A percentile compares a stretch with the other conserved stretches of the same genome.
Conservation (phyloP, 1,140 invertebrate genomes). For the Drosophila kikkawai region DNA sequence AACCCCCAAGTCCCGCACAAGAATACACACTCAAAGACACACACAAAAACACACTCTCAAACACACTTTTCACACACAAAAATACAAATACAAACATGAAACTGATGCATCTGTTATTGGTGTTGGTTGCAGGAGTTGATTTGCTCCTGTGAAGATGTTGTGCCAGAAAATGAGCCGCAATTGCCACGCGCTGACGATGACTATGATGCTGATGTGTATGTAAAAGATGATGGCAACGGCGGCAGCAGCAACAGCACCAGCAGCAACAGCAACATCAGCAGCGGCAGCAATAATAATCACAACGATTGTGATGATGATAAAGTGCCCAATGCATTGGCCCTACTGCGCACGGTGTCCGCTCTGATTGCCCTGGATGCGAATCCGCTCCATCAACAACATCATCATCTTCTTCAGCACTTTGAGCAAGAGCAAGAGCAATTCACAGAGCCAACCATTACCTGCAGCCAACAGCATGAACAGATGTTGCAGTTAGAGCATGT, state of each 20-base stretch:
- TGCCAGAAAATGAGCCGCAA: slow-evolving; percentile 84
- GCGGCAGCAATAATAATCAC: slow-evolving; percentile 54
- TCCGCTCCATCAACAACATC: slow-evolving; percentile 84
- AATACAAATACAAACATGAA: slow-evolving; percentile 52
- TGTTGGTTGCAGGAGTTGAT: slow-evolving; percentile 91
- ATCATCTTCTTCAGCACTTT: slow-evolving; percentile 65
- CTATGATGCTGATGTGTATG: slow-evolving; percentile 81
- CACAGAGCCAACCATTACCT: slow-evolving; percentile 66
- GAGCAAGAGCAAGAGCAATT: slow-evolving; percentile 77
- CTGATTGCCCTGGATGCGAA: slow-evolving; percentile 80
- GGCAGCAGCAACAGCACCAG: slow-evolving; percentile 8
- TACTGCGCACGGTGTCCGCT: slow-evolving; percentile 77
- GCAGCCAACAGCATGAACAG: slow-evolving; percentile 85
- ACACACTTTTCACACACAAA: slow-evolving; percentile 25
- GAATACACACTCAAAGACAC: slow-evolving; percentile 22
- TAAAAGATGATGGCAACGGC: slow-evolving; percentile 49
- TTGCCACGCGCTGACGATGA: slow-evolving; percentile 71
- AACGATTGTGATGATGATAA: slow-evolving; percentile 10
- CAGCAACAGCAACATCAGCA: slow-evolving; percentile 32
- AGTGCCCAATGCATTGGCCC: slow-evolving; percentile 76
- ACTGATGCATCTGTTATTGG: slow-evolving; percentile 85
- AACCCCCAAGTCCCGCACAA: slow-evolving; percentile 2
- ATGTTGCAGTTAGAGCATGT: slow-evolving; percentile 73
- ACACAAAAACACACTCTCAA: slow-evolving; percentile 17
- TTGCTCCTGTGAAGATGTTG: slow-evolving; percentile 90